phyloP scores from a whole-genome alignment of 2,797 vertebrate species.

The Phrynocephalus vlangalii region DNA sequence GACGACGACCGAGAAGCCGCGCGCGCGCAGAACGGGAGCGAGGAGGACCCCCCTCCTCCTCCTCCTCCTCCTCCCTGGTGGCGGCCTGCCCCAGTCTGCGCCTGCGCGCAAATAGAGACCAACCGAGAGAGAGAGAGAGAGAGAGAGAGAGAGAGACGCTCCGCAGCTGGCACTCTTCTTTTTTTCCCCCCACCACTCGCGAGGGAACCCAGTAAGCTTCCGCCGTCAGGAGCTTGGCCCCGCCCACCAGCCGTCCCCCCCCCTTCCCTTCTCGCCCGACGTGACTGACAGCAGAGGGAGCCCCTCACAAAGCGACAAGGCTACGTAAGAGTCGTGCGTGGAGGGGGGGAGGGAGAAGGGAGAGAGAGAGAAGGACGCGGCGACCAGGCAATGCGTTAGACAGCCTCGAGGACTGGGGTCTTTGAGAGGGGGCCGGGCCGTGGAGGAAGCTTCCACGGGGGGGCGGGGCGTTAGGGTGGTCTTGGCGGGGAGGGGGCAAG shows the following conservation, averaged over 20 bases:
- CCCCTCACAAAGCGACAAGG: not conserved
- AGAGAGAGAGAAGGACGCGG: too few species aligned
- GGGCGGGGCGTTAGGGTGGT: too few species aligned
- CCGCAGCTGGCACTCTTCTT: not conserved
- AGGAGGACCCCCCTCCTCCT: not conserved
- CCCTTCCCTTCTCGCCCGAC: accelerated
- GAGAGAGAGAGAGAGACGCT: too few species aligned
- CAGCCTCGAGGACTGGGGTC: not conserved
- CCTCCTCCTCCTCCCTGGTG: too few species aligned
- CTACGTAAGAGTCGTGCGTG: not conserved
- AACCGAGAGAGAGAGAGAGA: too few species aligned
- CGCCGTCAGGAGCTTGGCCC: too few species aligned
- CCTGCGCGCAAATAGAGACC: not conserved
- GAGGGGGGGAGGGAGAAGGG: too few species aligned
- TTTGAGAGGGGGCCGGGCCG: not conserved
- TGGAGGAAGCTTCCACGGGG: not conserved
- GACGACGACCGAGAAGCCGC: not conserved
- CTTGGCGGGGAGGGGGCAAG: too few species aligned
- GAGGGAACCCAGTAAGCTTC: not conserved
- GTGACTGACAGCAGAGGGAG: not conserved
- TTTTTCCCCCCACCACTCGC: not conserved
- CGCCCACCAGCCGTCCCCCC: not conserved
- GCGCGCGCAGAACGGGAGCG: conserved; percentile 54
- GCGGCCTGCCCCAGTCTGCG: not conserved
- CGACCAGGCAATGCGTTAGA: not conserved